Percentiles rank a stretch among this genome's conserved stretches.
Conservation (phyloP, 92 coral and sea anemone genomes). For the Epizoanthus ramosus region DNA sequence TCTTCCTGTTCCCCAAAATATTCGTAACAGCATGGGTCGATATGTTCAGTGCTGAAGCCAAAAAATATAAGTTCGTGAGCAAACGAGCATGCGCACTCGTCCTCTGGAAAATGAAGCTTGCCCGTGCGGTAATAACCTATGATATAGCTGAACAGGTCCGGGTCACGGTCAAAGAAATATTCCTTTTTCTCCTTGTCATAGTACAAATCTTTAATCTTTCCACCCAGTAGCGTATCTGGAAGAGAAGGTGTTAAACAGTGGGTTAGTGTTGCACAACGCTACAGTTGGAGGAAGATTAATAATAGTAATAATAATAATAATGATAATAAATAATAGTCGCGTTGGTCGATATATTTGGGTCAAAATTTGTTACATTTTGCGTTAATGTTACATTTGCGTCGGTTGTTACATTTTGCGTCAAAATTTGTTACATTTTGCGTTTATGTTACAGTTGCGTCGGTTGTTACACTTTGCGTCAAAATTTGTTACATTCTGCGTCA, state of each 20-base stretch:
- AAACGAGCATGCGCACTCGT: slow-evolving; percentile 96
- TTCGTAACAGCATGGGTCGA: slow-evolving; percentile 78
- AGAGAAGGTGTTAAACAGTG: not conserved
- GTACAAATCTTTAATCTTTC: slow-evolving; percentile 67
- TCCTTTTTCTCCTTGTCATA: slow-evolving; percentile 80
- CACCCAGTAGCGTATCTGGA: slow-evolving; percentile 93
- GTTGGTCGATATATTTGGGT: too few relatives aligned
- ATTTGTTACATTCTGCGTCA: too few relatives aligned
- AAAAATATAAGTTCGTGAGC: slow-evolving; percentile 87
- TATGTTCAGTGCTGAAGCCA: slow-evolving; percentile 72
- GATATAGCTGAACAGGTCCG: slow-evolving; percentile 91
- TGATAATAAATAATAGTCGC: too few relatives aligned
- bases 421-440: too few relatives aligned
- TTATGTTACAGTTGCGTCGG: too few relatives aligned
- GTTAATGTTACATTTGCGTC: too few relatives aligned
- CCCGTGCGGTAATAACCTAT: slow-evolving; percentile 91
- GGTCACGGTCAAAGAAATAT: slow-evolving; percentile 97
- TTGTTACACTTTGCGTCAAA: too few relatives aligned
- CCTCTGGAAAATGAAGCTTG: slow-evolving; percentile 93
- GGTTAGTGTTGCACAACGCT: too few relatives aligned
- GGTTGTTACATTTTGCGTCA: too few relatives aligned
- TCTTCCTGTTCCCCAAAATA: slow-evolving; percentile 72
- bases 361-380: too few relatives aligned
- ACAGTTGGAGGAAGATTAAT: too few relatives aligned
- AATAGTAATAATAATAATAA: too few relatives aligned